These are phyloP conservation scores for Oikopleura albicans DNA, from an alignment of 23 tunicate species.

Conservation along the genomic window DNA sequence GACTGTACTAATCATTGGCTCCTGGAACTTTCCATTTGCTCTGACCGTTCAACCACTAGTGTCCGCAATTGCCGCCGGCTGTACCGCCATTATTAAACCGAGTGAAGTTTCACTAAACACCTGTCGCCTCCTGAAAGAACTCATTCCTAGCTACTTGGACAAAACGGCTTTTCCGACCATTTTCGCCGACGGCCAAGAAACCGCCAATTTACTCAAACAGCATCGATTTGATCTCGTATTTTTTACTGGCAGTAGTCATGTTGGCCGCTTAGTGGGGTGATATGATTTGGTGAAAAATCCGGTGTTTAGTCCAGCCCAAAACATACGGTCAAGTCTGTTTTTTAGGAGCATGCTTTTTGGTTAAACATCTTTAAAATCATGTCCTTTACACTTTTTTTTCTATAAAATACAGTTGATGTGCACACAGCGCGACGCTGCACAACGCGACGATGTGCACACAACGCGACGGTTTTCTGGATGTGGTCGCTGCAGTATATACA, in stretches of 20 bases:
- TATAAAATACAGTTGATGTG: too few relatives aligned
- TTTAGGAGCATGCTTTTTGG: too few relatives aligned
- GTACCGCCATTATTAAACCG: slow-evolving; percentile 41
- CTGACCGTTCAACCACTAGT: slow-evolving; percentile 31
- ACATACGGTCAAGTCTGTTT: too few relatives aligned
- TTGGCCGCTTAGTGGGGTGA: slow-evolving; percentile 34
- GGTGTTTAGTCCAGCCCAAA: too few relatives aligned
- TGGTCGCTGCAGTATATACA: too few relatives aligned
- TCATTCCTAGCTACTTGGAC: slow-evolving; percentile 31
- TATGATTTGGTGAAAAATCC: too few relatives aligned
- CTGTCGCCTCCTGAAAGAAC: slow-evolving; percentile 20
- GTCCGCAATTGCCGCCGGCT: slow-evolving; percentile 57
- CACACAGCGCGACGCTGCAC: too few relatives aligned
- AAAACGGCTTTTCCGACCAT: slow-evolving; percentile 28
- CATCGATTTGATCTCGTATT: slow-evolving; percentile 41
- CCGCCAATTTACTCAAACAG: slow-evolving; percentile 23
- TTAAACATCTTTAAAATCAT: too few relatives aligned
- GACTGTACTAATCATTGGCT: slow-evolving; percentile 27
- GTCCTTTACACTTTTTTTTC: too few relatives aligned
- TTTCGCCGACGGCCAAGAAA: slow-evolving; percentile 20
- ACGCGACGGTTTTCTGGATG: too few relatives aligned
- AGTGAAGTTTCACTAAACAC: slow-evolving; percentile 30
- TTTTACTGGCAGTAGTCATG: slow-evolving; percentile 47
- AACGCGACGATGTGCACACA: too few relatives aligned
- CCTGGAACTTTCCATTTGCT: slow-evolving; percentile 52